phyloP scores from a whole-genome alignment of 2,113 vertebrate species.

The Hydrochoerus hydrochaeris region DNA sequence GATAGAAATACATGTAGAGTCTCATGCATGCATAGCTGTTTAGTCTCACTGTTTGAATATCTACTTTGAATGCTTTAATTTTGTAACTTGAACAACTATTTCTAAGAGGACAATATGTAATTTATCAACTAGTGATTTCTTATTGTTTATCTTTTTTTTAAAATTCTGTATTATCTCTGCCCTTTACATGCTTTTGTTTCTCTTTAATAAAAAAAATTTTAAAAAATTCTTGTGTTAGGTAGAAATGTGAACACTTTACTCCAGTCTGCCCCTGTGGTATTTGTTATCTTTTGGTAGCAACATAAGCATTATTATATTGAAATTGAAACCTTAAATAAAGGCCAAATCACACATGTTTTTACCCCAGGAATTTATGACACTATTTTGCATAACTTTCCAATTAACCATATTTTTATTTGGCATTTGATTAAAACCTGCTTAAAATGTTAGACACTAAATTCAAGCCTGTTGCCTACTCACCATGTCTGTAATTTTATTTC shows the following conservation, averaged over 20 bases:
- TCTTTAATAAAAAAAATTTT: too few species aligned
- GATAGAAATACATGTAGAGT: too few species aligned
- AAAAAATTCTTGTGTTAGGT: neutral
- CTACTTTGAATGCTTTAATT: too few species aligned
- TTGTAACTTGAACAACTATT: too few species aligned
- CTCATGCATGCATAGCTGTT: too few species aligned
- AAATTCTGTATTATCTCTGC: too few species aligned
- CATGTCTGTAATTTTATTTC: neutral
- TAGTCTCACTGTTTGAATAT: too few species aligned
- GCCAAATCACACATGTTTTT: neutral
- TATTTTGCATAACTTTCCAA: neutral
- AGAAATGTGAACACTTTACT: neutral
- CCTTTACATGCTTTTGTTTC: too few species aligned
- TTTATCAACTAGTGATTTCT: too few species aligned
- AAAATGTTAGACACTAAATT: neutral
- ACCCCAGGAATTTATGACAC: neutral
- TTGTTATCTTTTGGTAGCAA: neutral
- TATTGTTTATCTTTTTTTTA: too few species aligned
- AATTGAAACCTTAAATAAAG: neutral
- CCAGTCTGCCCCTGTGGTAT: neutral
- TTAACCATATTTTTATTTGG: neutral
- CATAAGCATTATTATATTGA: neutral
- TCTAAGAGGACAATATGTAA: too few species aligned
- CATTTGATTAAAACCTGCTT: neutral
- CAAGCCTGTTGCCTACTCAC: neutral